phyloP scores from a whole-genome alignment of 2,113 vertebrate species.

The Grammomys surdaster region DNA sequence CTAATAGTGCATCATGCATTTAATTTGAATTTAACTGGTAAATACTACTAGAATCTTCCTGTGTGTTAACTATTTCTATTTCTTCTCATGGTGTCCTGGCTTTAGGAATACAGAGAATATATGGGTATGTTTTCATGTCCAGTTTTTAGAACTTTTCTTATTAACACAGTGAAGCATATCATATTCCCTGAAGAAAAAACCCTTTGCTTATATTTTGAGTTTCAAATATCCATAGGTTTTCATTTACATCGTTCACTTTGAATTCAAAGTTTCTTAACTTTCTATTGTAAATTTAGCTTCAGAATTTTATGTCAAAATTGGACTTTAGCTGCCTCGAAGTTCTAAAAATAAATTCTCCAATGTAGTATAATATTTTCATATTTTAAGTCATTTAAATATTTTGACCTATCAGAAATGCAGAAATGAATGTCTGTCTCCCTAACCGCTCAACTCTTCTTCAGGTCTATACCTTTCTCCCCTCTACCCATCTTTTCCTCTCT shows the following conservation, averaged over 20 bases:
- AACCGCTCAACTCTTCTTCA: slow-evolving; percentile 12
- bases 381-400: slow-evolving; percentile 48
- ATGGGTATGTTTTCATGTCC: neutral
- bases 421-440: neutral
- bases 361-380: neutral
- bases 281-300: neutral
- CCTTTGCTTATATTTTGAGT: neutral
- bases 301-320: slow-evolving; percentile 9
- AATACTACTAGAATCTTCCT: neutral
- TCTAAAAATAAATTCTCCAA: slow-evolving; percentile 1
- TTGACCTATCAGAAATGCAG: neutral
- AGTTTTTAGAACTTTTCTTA: neutral
- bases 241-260: neutral
- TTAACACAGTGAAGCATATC: neutral
- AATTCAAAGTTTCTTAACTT: slow-evolving; percentile 10
- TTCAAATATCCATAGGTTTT: slow-evolving; percentile 25
- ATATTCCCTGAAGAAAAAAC: neutral
- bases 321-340: neutral
- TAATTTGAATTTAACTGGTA: slow-evolving; percentile 17
- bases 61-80: neutral
- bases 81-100: neutral
- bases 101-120: neutral
- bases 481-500: no score
- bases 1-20: neutral
- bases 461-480: neutral